Percentiles rank a stretch among this genome's conserved stretches.
Conservation (phyloP, 2,888 invertebrate species). For the Acronicta psi region DNA sequence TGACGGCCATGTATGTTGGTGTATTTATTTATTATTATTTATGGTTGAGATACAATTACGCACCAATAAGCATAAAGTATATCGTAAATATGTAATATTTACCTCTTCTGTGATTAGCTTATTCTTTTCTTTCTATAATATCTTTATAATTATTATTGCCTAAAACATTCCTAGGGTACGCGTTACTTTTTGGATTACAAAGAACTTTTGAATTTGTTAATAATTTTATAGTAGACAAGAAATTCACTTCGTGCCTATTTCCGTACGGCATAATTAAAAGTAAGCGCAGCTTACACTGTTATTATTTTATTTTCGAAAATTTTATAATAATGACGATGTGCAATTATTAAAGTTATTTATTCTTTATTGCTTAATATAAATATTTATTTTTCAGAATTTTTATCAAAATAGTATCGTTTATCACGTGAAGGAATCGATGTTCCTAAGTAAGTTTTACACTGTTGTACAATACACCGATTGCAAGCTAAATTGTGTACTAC, state of each 20-base stretch:
- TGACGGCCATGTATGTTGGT: conserved; percentile 45
- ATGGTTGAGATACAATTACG: conserved; percentile 67
- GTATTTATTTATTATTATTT: conserved; percentile 59
- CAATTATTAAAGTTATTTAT: conserved; percentile 87
- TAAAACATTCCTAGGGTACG: conserved; percentile 83
- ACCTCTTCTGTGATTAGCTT: conserved; percentile 86
- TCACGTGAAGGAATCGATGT: conserved; percentile 81
- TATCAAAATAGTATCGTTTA: conserved; percentile 76
- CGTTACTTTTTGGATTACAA: conserved; percentile 72
- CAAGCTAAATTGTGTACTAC: conserved; percentile 79
- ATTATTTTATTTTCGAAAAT: conserved; percentile 81
- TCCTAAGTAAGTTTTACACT: conserved; percentile 81
- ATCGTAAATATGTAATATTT: conserved; percentile 84
- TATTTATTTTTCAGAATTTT: conserved; percentile 86
- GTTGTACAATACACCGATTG: conserved; percentile 78
- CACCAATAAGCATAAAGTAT: conserved; percentile 73
- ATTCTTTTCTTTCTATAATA: conserved; percentile 77
- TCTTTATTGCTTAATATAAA: conserved; percentile 83
- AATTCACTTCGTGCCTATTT: conserved; percentile 77
- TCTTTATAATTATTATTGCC: conserved; percentile 79
- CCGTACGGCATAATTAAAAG: conserved; percentile 70
- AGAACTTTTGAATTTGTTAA: conserved; percentile 68
- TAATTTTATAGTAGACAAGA: conserved; percentile 63
- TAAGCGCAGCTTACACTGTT: conserved; percentile 80
- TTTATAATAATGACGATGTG: conserved; percentile 82